Conservation (phyloP, 1,140 invertebrate species). For the Penaeus vannamei region DNA sequence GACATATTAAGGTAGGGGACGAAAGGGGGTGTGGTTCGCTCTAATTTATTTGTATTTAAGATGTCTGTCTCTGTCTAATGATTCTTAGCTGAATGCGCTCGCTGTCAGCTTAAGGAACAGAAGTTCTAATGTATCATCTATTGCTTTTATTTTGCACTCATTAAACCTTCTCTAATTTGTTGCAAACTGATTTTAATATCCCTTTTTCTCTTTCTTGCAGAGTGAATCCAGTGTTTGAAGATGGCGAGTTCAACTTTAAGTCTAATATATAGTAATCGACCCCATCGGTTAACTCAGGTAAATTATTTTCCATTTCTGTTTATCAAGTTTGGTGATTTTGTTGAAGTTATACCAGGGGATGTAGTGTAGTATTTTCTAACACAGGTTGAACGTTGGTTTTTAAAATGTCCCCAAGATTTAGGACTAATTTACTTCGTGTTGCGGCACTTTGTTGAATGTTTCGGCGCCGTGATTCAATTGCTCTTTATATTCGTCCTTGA, state of each 20-base stretch:
- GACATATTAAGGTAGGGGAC: constrained; percentile 13
- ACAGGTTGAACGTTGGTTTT: no score
- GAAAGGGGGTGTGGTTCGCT: background rate
- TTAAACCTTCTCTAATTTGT: background rate
- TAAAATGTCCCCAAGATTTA: no score
- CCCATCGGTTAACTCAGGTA: constrained; percentile 33
- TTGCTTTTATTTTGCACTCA: background rate
- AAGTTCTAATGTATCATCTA: background rate
- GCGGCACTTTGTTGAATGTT: no score
- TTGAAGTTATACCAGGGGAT: background rate
- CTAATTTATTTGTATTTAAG: no score
- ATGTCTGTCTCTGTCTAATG: background rate
- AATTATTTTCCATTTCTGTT: no score
- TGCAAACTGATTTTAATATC: background rate
- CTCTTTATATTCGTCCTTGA: no score
- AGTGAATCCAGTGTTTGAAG: background rate
- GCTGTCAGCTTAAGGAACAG: no score
- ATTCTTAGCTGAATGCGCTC: background rate
- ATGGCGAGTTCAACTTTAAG: constrained; percentile 40
- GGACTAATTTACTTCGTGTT: no score
- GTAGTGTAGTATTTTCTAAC: no score
- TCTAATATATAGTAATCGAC: constrained; percentile 29
- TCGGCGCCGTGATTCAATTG: no score
- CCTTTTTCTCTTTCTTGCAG: background rate
- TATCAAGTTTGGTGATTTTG: background rate